Conservation (phyloP, 2,797 vertebrate genomes). For the Onychomys arenicola region DNA sequence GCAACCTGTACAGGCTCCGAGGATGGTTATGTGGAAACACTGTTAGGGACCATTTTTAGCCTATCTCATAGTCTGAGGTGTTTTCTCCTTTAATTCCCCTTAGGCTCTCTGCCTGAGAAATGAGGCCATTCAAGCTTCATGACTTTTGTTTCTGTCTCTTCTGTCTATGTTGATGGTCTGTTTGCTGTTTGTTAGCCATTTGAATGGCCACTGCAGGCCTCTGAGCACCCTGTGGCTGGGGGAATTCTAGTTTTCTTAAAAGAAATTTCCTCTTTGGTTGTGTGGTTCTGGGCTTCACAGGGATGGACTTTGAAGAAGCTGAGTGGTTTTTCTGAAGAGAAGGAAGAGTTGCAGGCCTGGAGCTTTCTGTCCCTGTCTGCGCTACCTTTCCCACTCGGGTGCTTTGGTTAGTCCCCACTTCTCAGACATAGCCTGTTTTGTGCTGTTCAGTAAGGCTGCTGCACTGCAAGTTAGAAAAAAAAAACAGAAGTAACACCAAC, state of each 20-base stretch:
- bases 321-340: conserved; percentile 56
- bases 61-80: background rate
- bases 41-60: conserved; percentile 19
- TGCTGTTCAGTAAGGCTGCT: background rate
- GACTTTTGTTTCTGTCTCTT: conserved; percentile 62
- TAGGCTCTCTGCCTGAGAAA: conserved; percentile 56
- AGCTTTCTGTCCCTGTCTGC: background rate
- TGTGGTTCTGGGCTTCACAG: conserved; percentile 27
- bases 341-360: background rate
- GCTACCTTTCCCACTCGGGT: conserved; percentile 10
- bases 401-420: conserved; percentile 8
- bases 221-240: background rate
- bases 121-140: conserved; percentile 55
- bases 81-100: conserved; percentile 65
- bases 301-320: conserved; percentile 5
- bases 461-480: background rate
- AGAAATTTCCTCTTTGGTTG: conserved; percentile 47
- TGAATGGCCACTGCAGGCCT: conserved; percentile 52
- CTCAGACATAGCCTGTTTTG: background rate
- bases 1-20: background rate
- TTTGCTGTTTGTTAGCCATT: conserved; percentile 42
- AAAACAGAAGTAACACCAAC: background rate
- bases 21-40: background rate
- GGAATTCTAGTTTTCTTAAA: conserved; percentile 51
- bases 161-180: conserved; percentile 63